These are phyloP conservation scores for Noctua fimbriata DNA, from an alignment of 2,888 invertebrate genomes.

Conservation along the genomic window DNA sequence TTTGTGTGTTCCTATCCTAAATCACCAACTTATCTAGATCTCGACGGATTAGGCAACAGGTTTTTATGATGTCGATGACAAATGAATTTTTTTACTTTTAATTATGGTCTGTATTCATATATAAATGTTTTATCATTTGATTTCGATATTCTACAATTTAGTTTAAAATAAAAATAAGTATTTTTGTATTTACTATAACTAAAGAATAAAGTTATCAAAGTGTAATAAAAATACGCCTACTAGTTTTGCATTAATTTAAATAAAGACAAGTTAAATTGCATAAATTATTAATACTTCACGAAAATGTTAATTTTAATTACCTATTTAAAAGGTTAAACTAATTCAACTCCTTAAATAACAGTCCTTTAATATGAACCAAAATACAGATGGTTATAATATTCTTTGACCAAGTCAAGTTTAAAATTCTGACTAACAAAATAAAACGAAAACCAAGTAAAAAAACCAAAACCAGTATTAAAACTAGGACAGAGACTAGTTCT, in stretches of 20 bases:
- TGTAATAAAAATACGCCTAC: neutral
- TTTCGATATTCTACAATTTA: neutral
- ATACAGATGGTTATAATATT: neutral
- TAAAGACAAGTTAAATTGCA: too few species aligned
- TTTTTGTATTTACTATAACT: neutral
- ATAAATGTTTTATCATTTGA: slow-evolving; percentile 24
- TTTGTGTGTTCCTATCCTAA: slow-evolving; percentile 22
- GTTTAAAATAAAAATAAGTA: neutral
- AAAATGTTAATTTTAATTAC: neutral
- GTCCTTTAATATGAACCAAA: neutral
- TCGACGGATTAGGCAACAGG: slow-evolving; percentile 39
- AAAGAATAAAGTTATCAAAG: neutral
- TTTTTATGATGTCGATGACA: slow-evolving; percentile 46
- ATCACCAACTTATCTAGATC: slow-evolving; percentile 17
- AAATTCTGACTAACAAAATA: neutral
- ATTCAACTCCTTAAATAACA: neutral
- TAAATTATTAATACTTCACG: neutral
- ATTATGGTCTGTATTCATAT: slow-evolving; percentile 36
- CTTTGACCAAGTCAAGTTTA: neutral
- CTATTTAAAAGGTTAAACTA: neutral
- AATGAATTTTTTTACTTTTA: slow-evolving; percentile 25
- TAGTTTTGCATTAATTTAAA: slow-evolving; percentile 1
- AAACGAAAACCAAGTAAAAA: neutral
- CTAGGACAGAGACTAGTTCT: slow-evolving; percentile 28
- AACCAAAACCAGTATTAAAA: slow-evolving; percentile 29